Evolutionary conservation across 2,113 vertebrate species (phyloP).

Genomic region (Uropsilus gracilis): DNA sequence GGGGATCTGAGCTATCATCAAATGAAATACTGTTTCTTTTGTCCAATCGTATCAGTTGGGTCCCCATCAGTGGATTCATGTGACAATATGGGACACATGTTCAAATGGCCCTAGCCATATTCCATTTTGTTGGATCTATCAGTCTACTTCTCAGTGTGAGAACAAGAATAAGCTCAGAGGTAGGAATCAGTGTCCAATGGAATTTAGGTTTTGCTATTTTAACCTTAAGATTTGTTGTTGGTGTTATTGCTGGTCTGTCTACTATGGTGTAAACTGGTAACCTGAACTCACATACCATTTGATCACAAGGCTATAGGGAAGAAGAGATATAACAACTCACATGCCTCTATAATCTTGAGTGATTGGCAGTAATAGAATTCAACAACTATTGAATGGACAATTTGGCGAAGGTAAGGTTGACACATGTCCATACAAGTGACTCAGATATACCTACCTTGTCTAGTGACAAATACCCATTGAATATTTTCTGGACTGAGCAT

Average conservation of each 20-base stretch:
- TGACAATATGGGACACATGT: neutral
- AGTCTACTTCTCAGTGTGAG: neutral
- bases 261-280: neutral
- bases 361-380: neutral
- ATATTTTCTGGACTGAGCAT: slow-evolving; percentile 3
- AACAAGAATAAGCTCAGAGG: neutral
- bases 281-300: neutral
- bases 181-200: neutral
- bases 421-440: neutral
- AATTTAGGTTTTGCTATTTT: neutral
- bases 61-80: neutral
- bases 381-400: neutral
- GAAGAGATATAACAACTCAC: neutral
- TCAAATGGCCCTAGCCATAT: neutral
- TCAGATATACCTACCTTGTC: neutral
- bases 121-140: neutral
- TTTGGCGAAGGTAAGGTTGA: slow-evolving; percentile 21
- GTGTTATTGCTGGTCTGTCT: neutral
- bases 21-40: slow-evolving; percentile 4
- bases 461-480: neutral
- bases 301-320: neutral
- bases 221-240: neutral
- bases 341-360: neutral
- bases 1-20: neutral
- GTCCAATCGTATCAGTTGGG: slow-evolving; percentile 14